phyloP scores from a whole-genome alignment of 2,113 vertebrate species.

The Callipepla californica region DNA sequence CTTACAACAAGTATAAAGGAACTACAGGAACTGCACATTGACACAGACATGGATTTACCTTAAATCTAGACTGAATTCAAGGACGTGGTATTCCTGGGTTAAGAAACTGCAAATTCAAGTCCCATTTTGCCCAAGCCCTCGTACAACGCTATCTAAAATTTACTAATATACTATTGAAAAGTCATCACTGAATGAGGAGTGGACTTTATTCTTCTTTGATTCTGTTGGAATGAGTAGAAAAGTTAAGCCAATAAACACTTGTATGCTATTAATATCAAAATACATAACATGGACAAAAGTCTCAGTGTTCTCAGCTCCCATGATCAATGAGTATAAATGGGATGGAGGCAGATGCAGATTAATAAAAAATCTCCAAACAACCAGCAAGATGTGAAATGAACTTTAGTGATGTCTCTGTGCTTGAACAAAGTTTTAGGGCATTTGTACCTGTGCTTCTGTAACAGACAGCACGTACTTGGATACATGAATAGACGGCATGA shows the following conservation, averaged over 20 bases:
- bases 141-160: background rate
- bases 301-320: background rate
- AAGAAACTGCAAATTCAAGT: background rate
- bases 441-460: background rate
- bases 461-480: background rate
- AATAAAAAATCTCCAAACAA: background rate
- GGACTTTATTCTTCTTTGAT: background rate
- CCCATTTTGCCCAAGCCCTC: background rate
- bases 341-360: background rate
- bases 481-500: fast-evolving
- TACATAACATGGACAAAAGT: background rate
- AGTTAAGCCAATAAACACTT: background rate
- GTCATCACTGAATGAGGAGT: fast-evolving
- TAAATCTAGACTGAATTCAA: background rate
- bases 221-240: background rate
- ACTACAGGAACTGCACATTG: background rate
- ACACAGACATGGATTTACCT: background rate
- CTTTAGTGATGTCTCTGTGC: background rate
- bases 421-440: background rate
- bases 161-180: background rate
- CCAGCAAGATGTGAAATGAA: background rate
- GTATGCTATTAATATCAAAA: background rate
- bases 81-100: background rate
- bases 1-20: background rate
- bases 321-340: background rate